phyloP scores from a whole-genome alignment of 1,140 invertebrate genomes.

The Heliothis virescens region DNA sequence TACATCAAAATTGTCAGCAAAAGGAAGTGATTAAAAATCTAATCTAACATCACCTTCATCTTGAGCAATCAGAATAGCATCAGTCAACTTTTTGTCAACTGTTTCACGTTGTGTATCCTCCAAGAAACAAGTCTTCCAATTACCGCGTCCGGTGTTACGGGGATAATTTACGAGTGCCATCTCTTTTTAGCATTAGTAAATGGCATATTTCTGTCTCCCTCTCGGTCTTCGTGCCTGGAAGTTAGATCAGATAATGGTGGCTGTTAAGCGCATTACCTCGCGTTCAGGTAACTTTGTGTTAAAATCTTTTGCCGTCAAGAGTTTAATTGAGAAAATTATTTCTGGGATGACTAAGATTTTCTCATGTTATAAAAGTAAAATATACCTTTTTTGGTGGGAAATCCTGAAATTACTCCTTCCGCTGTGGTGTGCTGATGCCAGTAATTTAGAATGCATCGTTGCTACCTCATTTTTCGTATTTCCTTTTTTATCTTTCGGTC shows the following conservation, averaged over 20 bases:
- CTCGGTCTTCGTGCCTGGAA: background rate
- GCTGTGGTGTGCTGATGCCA: too few species aligned
- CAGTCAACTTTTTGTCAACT: slow-evolving; percentile 34
- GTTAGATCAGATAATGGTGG: slow-evolving; percentile 21
- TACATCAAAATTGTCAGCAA: slow-evolving; percentile 11
- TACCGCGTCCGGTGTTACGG: slow-evolving; percentile 29
- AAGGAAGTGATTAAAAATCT: slow-evolving; percentile 19
- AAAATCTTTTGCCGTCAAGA: slow-evolving; percentile 9
- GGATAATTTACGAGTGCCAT: slow-evolving; percentile 3
- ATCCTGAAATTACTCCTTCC: too few species aligned
- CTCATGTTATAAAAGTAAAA: background rate
- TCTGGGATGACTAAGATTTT: background rate
- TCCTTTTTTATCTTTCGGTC: background rate
- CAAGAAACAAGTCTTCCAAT: slow-evolving; percentile 34
- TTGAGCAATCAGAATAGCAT: slow-evolving; percentile 18
- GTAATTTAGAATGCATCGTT: too few species aligned
- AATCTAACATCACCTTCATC: slow-evolving; percentile 26
- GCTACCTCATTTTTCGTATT: background rate
- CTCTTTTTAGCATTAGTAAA: background rate
- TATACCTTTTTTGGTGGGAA: too few species aligned
- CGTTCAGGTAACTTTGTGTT: slow-evolving; percentile 1
- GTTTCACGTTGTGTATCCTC: slow-evolving; percentile 17
- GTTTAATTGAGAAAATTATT: background rate
- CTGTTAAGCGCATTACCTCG: slow-evolving; percentile 18
- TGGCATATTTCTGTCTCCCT: background rate